Base-by-base conservation (phyloP, 2,113 vertebrate species). In the Atrichornis clamosus region DNA sequence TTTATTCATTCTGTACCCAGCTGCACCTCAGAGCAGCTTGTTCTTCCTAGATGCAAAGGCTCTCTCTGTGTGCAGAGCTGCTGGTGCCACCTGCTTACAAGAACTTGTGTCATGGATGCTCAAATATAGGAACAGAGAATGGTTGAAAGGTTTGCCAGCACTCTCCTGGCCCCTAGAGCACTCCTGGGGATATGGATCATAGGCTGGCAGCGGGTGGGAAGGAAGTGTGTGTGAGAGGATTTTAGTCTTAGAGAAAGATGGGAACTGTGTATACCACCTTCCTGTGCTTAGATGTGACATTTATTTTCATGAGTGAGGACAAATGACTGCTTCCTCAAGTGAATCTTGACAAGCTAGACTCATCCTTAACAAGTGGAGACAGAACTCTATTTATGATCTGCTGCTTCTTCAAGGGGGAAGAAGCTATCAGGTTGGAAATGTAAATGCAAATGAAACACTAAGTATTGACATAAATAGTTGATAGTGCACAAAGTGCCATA, bases 391-490 rank as follows among this genome's bases (percentile, higher is more conserved):
- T 97, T 97, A 95, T 94, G 93, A 96, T 93, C 86, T 89, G 73
- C 77, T 87, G 62, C 74, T 93, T 84, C 86, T 96, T 94, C 95
- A 91, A 94, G 86, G 90, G 93, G 90, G 78, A 74, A 95, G 89
- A 89, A 93, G 79, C 91, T 91, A 94, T 95, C 92, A 94, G 82
- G 88, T 84, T 94, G 93, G 64, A 93, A 91, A 93, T 93, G 87
- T 85, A 92, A 95, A 97, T 96, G 96, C 93, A 94, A 94, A 96
- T 95, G 91, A 93, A 92, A 93, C 84, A 4, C 70, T 96, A 85
- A 95, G 84, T 96, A 94, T 96, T 96, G 94, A 89, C 92, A 96
- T 97, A 97, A 97, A 93, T 97, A 96, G 96, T 95, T 97, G 96
- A 91, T 95, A 94, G 79, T 83, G 93, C 94, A 87, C 93, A 49